These are phyloP conservation scores for Criorhina ranunculi DNA, from an alignment of 2,888 invertebrate genomes.

Conservation along the genomic window DNA sequence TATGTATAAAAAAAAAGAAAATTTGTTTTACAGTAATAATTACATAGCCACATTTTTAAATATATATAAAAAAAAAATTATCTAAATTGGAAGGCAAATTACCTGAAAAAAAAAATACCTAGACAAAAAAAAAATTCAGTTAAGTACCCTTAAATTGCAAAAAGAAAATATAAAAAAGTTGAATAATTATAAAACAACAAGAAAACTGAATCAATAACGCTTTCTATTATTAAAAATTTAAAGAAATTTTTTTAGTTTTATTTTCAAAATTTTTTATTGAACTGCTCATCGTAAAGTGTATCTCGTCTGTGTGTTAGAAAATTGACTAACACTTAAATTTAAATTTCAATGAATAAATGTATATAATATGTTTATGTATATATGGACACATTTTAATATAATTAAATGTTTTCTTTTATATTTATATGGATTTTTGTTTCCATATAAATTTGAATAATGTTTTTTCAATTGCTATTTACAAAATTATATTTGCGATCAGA, in stretches of 20 bases:
- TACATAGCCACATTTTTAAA: conserved; percentile 43
- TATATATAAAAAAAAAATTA: conserved; percentile 41
- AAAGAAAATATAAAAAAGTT: conserved; percentile 17
- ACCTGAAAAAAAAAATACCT: conserved; percentile 68
- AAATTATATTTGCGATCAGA: conserved; percentile 34
- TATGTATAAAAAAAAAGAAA: conserved; percentile 59
- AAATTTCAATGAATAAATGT: conserved; percentile 55
- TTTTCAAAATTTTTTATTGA: conserved; percentile 38
- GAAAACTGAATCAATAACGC: conserved; percentile 51
- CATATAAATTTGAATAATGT: conserved; percentile 30
- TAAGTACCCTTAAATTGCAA: conserved; percentile 55
- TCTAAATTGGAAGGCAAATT: conserved; percentile 63
- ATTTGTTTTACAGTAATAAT: conserved; percentile 56
- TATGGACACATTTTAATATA: conserved; percentile 56
- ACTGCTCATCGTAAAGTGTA: too few relatives aligned
- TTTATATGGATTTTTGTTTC: conserved; percentile 5
- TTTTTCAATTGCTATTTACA: conserved; percentile 56
- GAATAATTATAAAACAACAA: conserved; percentile 10
- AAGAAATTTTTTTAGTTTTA: conserved; percentile 1
- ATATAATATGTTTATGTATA: conserved; percentile 51
- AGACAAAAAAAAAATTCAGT: conserved; percentile 59
- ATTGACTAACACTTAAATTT: conserved; percentile 38
- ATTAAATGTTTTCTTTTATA: conserved; percentile 40
- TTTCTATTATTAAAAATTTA: not conserved
- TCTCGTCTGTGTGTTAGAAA: conserved; percentile 42